Evolutionary conservation across 1,140 invertebrate genomes (phyloP).

Genomic region (Ips nitidus): DNA sequence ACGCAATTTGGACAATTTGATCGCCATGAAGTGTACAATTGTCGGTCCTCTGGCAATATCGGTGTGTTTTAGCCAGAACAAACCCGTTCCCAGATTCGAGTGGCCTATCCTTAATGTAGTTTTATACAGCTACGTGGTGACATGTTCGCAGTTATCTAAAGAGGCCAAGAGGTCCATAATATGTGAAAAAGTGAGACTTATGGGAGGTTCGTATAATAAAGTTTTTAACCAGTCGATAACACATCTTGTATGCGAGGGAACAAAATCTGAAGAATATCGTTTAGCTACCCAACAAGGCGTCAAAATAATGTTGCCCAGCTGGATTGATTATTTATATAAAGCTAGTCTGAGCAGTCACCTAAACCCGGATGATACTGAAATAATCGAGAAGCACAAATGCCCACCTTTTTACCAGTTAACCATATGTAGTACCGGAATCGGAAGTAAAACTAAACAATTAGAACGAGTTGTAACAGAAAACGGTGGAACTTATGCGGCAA

Average conservation of each 20-base stretch:
- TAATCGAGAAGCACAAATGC: slow-evolving; percentile 68
- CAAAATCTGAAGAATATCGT: slow-evolving; percentile 73
- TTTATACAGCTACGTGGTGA: slow-evolving; percentile 75
- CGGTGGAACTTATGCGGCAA: slow-evolving; percentile 64
- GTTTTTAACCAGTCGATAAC: slow-evolving; percentile 73
- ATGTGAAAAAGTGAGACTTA: slow-evolving; percentile 71
- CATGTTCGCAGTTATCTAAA: slow-evolving; percentile 68
- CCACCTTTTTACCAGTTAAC: slow-evolving; percentile 79
- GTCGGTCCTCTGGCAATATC: slow-evolving; percentile 79
- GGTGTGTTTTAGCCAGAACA: slow-evolving; percentile 68
- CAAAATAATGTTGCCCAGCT: slow-evolving; percentile 74
- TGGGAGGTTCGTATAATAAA: slow-evolving; percentile 78
- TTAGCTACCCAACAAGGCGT: slow-evolving; percentile 71
- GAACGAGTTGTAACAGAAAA: slow-evolving; percentile 70
- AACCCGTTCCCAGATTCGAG: slow-evolving; percentile 72
- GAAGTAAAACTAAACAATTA: slow-evolving; percentile 65
- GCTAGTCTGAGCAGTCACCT: slow-evolving; percentile 62
- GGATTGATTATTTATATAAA: slow-evolving; percentile 81
- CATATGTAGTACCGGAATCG: slow-evolving; percentile 77
- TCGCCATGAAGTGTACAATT: slow-evolving; percentile 66
- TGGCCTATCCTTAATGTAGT: slow-evolving; percentile 79
- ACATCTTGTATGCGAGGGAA: slow-evolving; percentile 78
- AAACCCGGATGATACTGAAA: slow-evolving; percentile 53
- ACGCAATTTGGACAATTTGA: slow-evolving; percentile 65
- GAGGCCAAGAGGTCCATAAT: slow-evolving; percentile 65